Evolutionary conservation across 2,113 vertebrate genomes (phyloP).

Genomic region (Pontoporia blainvillei): DNA sequence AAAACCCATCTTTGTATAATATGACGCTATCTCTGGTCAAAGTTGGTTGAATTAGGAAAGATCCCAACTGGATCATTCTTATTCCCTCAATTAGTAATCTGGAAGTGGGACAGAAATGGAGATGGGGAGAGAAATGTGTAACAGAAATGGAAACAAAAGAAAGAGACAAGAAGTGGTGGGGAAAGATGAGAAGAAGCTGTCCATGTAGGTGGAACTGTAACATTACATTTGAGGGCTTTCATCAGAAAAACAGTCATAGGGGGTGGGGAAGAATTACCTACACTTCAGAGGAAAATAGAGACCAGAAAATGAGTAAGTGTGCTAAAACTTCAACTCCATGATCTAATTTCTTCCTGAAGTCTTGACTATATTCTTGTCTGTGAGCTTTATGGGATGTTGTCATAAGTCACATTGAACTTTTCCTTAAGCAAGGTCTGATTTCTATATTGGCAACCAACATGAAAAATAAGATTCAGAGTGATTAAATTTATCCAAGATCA

Average conservation of each 20-base stretch:
- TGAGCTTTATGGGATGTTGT: not conserved
- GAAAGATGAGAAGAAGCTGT: not conserved
- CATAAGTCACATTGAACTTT: slow-evolving; percentile 16
- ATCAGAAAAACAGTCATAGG: not conserved
- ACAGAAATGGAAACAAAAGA: not conserved
- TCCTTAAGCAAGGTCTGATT: not conserved
- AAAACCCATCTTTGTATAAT: not conserved
- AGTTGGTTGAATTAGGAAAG: not conserved
- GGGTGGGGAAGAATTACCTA: not conserved
- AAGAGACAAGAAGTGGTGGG: not conserved
- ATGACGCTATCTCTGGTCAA: not conserved
- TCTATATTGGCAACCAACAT: slow-evolving; percentile 29
- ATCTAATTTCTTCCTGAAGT: not conserved
- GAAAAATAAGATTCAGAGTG: slow-evolving; percentile 26
- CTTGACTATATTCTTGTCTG: not conserved
- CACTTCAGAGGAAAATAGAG: not conserved
- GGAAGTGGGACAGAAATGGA: not conserved
- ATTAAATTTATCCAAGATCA: not conserved
- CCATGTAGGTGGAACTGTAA: not conserved
- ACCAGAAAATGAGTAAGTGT: not conserved
- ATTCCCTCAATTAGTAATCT: not conserved
- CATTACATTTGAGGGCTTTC: not conserved
- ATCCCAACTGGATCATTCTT: not conserved
- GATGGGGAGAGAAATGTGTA: not conserved
- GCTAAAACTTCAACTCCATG: not conserved